Conservation (phyloP, 2,113 vertebrate genomes). For the Spea bombifrons region DNA sequence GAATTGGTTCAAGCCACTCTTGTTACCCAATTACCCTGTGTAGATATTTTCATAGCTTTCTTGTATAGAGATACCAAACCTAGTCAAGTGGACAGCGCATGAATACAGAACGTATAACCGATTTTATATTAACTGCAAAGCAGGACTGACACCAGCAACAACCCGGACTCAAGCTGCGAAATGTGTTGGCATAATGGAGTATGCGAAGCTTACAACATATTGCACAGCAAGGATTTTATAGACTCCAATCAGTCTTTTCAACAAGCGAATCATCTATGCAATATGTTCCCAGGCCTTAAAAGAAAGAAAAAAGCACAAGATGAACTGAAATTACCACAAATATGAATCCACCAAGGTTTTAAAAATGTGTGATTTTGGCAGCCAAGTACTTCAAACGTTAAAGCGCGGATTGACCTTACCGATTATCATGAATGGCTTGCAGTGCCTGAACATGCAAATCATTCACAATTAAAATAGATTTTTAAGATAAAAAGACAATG, state of each 20-base stretch:
- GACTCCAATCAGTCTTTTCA: conserved; percentile 22
- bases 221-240: conserved; percentile 42
- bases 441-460: conserved; percentile 21
- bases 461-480: conserved; percentile 34
- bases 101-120: no score
- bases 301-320: not conserved
- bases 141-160: not conserved
- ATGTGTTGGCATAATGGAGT: conserved; percentile 28
- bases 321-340: not conserved
- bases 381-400: conserved; percentile 33
- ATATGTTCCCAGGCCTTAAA: conserved; percentile 29
- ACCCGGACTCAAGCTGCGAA: conserved; percentile 16
- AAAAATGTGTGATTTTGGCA: conserved; percentile 7
- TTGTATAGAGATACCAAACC: not conserved
- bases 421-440: conserved; percentile 30
- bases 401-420: conserved; percentile 39
- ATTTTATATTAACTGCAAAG: not conserved
- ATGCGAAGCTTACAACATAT: conserved; percentile 32
- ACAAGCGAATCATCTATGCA: conserved; percentile 4
- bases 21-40: not conserved
- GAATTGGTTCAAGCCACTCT: no score
- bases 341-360: not conserved
- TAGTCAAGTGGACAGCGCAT: not conserved
- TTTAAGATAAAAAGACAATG: conserved; percentile 1
- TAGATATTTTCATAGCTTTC: not conserved